These are phyloP conservation scores for Microchirus variegatus DNA, from an alignment of 2,797 vertebrate genomes.

Conservation along the genomic window DNA sequence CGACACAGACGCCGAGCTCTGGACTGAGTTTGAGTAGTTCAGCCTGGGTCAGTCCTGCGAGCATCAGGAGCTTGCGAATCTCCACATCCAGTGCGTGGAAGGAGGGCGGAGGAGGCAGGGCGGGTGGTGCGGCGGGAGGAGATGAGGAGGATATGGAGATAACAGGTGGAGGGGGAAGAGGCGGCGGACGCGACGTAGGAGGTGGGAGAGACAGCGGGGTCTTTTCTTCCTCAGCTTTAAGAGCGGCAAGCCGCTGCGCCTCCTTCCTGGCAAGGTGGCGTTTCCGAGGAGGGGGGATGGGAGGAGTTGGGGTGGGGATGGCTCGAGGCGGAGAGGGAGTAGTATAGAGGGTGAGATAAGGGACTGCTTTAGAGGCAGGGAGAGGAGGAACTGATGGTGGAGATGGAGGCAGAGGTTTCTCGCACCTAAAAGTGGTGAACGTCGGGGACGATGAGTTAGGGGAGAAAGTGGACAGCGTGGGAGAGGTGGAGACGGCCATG, in stretches of 20 bases:
- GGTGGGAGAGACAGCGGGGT: conserved; percentile 77
- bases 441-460: conserved; percentile 72
- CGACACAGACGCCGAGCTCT: conserved; percentile 81
- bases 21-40: conserved; percentile 85
- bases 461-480: conserved; percentile 71
- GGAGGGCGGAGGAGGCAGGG: conserved; percentile 69
- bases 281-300: conserved; percentile 64
- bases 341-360: conserved; percentile 82
- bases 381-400: conserved; percentile 76
- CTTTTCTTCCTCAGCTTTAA: conserved; percentile 72
- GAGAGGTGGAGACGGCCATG: conserved; percentile 70
- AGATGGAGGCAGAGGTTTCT: conserved; percentile 70
- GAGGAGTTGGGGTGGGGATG: conserved; percentile 64
- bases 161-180: conserved; percentile 65
- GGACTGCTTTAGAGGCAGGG: conserved; percentile 75
- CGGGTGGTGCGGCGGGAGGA: conserved; percentile 72
- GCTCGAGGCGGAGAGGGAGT: conserved; percentile 69
- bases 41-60: conserved; percentile 84
- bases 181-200: conserved; percentile 74
- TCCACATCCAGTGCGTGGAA: conserved; percentile 72
- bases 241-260: conserved; percentile 73
- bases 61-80: conserved; percentile 81
- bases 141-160: conserved; percentile 58
- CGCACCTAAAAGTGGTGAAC: conserved; percentile 74
- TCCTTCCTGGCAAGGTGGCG: conserved; percentile 77